These are phyloP conservation scores for Dermatemys mawii DNA, from an alignment of 2,113 vertebrate species.

Conservation along the genomic window DNA sequence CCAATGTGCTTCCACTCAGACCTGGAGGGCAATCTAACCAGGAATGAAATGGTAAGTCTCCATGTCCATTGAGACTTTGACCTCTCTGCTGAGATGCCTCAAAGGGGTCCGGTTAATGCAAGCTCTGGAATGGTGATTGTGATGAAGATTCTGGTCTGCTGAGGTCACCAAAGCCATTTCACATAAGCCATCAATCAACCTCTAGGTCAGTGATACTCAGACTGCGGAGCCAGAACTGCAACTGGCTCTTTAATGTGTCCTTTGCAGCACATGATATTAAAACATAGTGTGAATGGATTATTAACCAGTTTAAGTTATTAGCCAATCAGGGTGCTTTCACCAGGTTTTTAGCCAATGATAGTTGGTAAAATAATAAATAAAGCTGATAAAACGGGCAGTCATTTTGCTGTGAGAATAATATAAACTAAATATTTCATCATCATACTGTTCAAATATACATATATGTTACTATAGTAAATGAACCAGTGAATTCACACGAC, in stretches of 20 bases:
- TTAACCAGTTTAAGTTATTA: not conserved
- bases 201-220: not conserved
- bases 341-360: not conserved
- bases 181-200: not conserved
- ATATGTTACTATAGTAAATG: not conserved
- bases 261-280: not conserved
- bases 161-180: slow-evolving; percentile 21
- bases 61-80: not conserved
- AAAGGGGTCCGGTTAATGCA: slow-evolving; percentile 12
- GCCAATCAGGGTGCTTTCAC: not conserved
- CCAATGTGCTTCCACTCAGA: not conserved
- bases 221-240: not conserved
- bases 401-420: not conserved
- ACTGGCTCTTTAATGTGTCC: not conserved
- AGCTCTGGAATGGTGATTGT: slow-evolving; percentile 23
- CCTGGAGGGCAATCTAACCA: slow-evolving; percentile 29
- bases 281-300: not conserved
- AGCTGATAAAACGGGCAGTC: not conserved
- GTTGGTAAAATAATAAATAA: not conserved
- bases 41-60: not conserved
- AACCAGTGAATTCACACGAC: not conserved
- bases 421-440: not conserved
- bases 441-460: not conserved
- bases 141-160: slow-evolving; percentile 3
- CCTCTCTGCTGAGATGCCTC: slow-evolving; percentile 25